Evolutionary conservation across 2,797 vertebrate species (phyloP).

Genomic region (Antennarius maculatus): DNA sequence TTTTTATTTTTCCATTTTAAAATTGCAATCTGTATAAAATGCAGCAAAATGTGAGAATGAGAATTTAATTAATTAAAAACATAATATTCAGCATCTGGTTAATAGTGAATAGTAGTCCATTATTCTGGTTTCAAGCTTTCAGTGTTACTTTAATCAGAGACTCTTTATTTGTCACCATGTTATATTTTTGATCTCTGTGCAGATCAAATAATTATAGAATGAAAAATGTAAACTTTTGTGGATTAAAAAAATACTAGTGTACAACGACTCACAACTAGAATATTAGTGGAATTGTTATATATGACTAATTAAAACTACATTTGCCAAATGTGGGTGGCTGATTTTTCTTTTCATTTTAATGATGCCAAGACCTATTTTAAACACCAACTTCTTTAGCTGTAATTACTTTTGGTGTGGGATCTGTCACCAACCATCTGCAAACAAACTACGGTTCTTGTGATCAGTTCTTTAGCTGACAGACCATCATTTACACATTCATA

Average conservation of each 20-base stretch:
- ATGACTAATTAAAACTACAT: not conserved
- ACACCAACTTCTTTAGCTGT: slow-evolving; percentile 8
- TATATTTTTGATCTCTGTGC: slow-evolving; percentile 19
- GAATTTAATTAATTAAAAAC: not conserved
- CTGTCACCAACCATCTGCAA: slow-evolving; percentile 23
- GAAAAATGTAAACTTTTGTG: not conserved
- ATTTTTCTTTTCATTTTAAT: slow-evolving; percentile 13
- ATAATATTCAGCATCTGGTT: not conserved
- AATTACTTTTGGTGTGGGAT: slow-evolving; percentile 1
- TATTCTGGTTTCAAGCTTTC: not conserved
- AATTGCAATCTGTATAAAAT: not conserved
- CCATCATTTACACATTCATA: slow-evolving; percentile 58
- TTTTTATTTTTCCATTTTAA: slow-evolving; percentile 7
- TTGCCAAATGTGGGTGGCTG: slow-evolving; percentile 13
- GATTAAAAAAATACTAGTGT: not conserved
- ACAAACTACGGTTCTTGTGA: slow-evolving; percentile 34
- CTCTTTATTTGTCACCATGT: not conserved
- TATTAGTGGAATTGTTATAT: not conserved
- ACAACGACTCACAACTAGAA: not conserved
- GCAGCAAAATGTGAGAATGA: not conserved
- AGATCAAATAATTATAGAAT: not conserved
- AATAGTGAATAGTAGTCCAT: not conserved
- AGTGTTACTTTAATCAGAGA: not conserved
- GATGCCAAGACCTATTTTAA: not conserved
- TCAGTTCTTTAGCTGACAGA: slow-evolving; percentile 22